Conservation (phyloP, 2,797 vertebrate genomes). For the Syngnathus acus region DNA sequence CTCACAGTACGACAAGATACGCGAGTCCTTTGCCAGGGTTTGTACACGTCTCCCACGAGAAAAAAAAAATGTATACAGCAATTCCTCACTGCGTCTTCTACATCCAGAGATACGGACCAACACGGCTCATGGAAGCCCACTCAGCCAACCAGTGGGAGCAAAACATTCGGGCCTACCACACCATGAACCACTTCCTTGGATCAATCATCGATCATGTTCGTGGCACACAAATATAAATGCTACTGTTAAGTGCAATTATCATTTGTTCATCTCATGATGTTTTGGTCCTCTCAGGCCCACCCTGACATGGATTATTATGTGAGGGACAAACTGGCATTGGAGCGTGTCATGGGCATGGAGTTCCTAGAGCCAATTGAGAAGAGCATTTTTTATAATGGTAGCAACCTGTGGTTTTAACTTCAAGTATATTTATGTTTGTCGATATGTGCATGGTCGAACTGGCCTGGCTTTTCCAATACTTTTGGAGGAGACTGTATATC, state of each 20-base stretch:
- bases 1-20: conserved; percentile 82
- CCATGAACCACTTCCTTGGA: conserved; percentile 90
- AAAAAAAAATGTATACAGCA: neutral
- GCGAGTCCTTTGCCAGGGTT: conserved; percentile 79
- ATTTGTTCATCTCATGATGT: neutral
- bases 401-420: conserved; percentile 2
- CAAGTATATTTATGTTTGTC: neutral
- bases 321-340: conserved; percentile 90
- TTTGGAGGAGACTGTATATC: neutral
- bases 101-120: conserved; percentile 76
- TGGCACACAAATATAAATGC: conserved; percentile 8
- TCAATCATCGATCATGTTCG: conserved; percentile 91
- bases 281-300: conserved; percentile 70
- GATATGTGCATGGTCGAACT: neutral
- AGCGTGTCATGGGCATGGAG: conserved; percentile 89
- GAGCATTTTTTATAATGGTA: conserved; percentile 97
- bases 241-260: neutral
- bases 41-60: conserved; percentile 7
- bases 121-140: conserved; percentile 71
- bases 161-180: conserved; percentile 82
- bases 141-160: conserved; percentile 75
- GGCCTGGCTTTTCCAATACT: too few relatives aligned
- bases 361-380: conserved; percentile 91
- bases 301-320: conserved; percentile 95
- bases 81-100: conserved; percentile 2